Evolutionary conservation across 2,888 invertebrate species (phyloP).

Genomic region (Brachyopa scutellaris): DNA sequence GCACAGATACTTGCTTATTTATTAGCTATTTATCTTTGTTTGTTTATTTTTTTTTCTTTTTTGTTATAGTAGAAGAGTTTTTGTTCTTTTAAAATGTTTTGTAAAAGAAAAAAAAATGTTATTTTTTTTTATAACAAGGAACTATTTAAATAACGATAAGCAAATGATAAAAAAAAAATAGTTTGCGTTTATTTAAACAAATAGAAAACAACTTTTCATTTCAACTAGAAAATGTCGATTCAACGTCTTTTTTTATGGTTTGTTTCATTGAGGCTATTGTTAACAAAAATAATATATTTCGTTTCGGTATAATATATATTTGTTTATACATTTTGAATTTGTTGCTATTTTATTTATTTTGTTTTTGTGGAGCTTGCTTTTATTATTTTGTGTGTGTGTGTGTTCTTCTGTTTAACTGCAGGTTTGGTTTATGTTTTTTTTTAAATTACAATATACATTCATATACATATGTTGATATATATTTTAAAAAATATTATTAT

Average conservation of each 20-base stretch:
- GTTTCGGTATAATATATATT: slow-evolving; percentile 72
- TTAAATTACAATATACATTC: slow-evolving; percentile 72
- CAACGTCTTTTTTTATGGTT: slow-evolving; percentile 69
- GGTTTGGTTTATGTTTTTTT: slow-evolving; percentile 58
- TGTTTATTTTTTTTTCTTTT: slow-evolving; percentile 12
- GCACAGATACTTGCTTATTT: slow-evolving; percentile 73
- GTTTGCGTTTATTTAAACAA: slow-evolving; percentile 21
- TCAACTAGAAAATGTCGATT: slow-evolving; percentile 51
- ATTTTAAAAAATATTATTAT: slow-evolving; percentile 68
- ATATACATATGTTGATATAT: slow-evolving; percentile 59
- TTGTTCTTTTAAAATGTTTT: slow-evolving; percentile 10
- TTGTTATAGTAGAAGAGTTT: slow-evolving; percentile 44
- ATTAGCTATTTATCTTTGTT: slow-evolving; percentile 64
- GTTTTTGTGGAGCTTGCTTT: slow-evolving; percentile 70
- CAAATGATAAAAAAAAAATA: slow-evolving; percentile 21
- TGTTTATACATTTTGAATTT: slow-evolving; percentile 73
- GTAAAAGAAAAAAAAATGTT: slow-evolving; percentile 55
- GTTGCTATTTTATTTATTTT: slow-evolving; percentile 59
- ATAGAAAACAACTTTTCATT: slow-evolving; percentile 68
- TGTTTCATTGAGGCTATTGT: slow-evolving; percentile 75
- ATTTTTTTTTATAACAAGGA: slow-evolving; percentile 45
- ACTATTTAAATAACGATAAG: slow-evolving; percentile 66
- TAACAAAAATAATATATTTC: slow-evolving; percentile 74
- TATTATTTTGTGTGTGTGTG: slow-evolving; percentile 50
- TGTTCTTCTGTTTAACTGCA: slow-evolving; percentile 70